These are phyloP conservation scores for Gadopsis marmoratus DNA, from an alignment of 2,797 vertebrate genomes.

Conservation along the genomic window DNA sequence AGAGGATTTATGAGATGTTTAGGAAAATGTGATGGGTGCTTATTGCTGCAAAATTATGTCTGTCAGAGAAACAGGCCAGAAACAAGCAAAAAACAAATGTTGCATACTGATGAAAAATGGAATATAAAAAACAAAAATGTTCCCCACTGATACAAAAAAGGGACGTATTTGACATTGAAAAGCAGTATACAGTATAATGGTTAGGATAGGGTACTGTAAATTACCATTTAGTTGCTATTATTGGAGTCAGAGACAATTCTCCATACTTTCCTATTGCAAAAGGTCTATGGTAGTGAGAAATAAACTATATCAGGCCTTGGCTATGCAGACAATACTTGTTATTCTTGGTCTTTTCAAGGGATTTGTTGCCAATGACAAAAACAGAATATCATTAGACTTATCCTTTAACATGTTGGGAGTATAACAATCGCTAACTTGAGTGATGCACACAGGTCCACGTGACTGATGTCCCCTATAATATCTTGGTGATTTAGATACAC, in stretches of 20 bases:
- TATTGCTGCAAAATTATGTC: conserved; percentile 69
- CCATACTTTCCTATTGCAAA: not conserved
- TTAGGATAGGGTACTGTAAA: not conserved
- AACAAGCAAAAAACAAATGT: conserved; percentile 26
- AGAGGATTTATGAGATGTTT: conserved; percentile 79
- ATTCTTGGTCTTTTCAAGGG: not conserved
- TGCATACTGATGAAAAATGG: conserved; percentile 29
- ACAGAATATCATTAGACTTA: not conserved
- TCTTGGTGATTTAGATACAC: not conserved
- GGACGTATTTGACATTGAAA: not conserved
- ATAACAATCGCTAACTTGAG: conserved; percentile 5
- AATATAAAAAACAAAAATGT: not conserved
- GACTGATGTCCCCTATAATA: not conserved
- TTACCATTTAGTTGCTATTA: too few species aligned
- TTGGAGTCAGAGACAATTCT: not conserved
- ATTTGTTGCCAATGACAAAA: not conserved
- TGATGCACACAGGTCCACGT: not conserved
- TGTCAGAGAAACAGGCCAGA: conserved; percentile 37
- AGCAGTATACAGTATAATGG: too few species aligned
- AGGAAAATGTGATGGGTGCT: conserved; percentile 75
- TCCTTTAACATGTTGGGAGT: not conserved
- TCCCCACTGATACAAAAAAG: not conserved
- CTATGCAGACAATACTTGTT: not conserved
- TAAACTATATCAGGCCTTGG: not conserved
- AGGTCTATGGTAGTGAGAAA: not conserved